Evolutionary conservation across 2,888 invertebrate species (phyloP).

Genomic region (Ichneumoninae sp.): DNA sequence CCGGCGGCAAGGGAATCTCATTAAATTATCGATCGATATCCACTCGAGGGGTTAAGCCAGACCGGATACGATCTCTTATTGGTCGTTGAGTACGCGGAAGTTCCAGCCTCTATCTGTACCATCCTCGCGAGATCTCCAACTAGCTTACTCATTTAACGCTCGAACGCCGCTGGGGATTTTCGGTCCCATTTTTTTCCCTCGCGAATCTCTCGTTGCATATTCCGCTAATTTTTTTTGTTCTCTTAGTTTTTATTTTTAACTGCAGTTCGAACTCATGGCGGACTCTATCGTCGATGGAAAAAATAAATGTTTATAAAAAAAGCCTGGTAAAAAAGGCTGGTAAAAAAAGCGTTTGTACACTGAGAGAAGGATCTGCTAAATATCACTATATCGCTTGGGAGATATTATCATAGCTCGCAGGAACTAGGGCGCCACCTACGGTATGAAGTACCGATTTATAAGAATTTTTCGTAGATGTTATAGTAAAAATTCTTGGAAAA

Average conservation of each 20-base stretch:
- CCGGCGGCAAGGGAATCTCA: conserved; percentile 70
- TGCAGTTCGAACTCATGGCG: not conserved
- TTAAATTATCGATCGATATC: conserved; percentile 72
- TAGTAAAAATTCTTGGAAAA: too few species aligned
- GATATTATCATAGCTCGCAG: too few species aligned
- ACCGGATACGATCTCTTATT: conserved; percentile 61
- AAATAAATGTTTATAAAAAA: not conserved
- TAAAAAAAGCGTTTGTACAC: too few species aligned
- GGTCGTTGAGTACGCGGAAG: conserved; percentile 48
- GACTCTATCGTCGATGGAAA: not conserved
- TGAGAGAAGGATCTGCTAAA: too few species aligned
- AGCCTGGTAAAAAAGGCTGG: too few species aligned
- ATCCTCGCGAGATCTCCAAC: conserved; percentile 13
- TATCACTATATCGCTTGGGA: too few species aligned
- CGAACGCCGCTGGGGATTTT: conserved; percentile 14
- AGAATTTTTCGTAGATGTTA: too few species aligned
- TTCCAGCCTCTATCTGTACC: conserved; percentile 30
- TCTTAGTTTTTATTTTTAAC: not conserved
- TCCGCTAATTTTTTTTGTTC: not conserved
- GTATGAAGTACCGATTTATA: too few species aligned
- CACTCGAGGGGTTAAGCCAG: conserved; percentile 52
- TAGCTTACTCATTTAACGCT: conserved; percentile 32
- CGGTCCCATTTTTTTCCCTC: not conserved
- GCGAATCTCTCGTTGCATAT: not conserved
- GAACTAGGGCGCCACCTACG: too few species aligned